Evolutionary conservation across 1,140 invertebrate genomes (phyloP).

Genomic region (Sycophila sp.): DNA sequence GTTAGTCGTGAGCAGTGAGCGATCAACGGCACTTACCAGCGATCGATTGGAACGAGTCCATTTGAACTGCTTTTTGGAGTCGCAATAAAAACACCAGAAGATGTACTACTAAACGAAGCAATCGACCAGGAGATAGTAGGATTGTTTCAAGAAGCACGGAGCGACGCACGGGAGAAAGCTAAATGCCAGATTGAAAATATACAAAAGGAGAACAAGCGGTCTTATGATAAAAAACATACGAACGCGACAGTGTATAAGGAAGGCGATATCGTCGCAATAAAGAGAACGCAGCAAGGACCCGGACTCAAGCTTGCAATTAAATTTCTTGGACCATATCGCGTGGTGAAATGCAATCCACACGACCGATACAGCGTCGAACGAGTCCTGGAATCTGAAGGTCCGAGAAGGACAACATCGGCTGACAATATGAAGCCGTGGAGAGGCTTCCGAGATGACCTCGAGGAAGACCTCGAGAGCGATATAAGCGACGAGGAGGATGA

Average conservation of each 20-base stretch:
- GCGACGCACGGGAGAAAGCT: background rate
- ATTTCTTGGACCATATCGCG: conserved; percentile 40
- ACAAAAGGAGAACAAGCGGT: conserved; percentile 45
- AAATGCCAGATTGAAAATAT: conserved; percentile 34
- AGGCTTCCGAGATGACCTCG: background rate
- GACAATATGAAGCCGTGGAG: conserved; percentile 54
- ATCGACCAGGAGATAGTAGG: conserved; percentile 20
- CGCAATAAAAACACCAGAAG: background rate
- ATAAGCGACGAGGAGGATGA: background rate
- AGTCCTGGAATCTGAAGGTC: conserved; percentile 44
- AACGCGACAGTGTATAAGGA: conserved; percentile 32
- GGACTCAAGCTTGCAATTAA: conserved; percentile 37
- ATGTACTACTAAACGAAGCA: conserved; percentile 14
- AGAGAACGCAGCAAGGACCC: conserved; percentile 42
- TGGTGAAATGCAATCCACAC: conserved; percentile 42
- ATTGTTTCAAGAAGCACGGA: conserved; percentile 16
- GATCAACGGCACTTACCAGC: conserved; percentile 46
- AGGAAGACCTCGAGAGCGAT: background rate
- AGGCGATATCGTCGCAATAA: conserved; percentile 45
- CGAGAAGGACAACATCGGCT: conserved; percentile 46
- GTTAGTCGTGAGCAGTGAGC: conserved; percentile 46
- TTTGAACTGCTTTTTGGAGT: conserved; percentile 31
- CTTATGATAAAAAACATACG: conserved; percentile 36
- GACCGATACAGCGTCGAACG: conserved; percentile 39
- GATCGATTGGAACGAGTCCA: conserved; percentile 35